A percentile compares a stretch with the other conserved stretches of the same genome.
These are phyloP conservation scores for Drosophila elegans DNA, from an alignment of 1,140 invertebrate genomes.

Conservation along the genomic window DNA sequence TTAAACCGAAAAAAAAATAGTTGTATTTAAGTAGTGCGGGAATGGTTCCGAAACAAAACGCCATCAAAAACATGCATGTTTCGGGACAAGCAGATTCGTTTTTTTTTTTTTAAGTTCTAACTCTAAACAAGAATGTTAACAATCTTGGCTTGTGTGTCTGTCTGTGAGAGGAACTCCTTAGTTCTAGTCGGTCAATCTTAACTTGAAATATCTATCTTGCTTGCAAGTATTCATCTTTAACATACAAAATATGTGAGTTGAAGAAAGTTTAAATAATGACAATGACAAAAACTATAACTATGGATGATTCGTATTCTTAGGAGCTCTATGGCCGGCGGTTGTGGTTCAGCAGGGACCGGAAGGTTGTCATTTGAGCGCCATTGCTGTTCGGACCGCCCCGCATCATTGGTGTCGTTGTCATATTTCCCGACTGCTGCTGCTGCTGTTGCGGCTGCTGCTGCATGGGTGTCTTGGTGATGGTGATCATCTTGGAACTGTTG, in stretches of 20 bases:
- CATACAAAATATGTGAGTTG: background rate
- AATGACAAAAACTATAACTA: conserved; percentile 13
- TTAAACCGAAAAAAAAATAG: conserved; percentile 6
- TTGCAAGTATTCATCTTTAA: conserved; percentile 10
- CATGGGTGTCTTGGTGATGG: conserved; percentile 17
- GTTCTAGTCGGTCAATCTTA: background rate
- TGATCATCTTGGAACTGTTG: conserved; percentile 32
- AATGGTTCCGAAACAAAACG: background rate
- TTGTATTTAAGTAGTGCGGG: background rate
- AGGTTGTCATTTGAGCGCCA: background rate
- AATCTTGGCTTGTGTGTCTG: background rate
- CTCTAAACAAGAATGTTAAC: background rate
- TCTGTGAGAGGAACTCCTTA: background rate
- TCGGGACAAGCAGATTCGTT: background rate
- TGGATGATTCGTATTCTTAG: background rate
- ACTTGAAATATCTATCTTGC: conserved; percentile 6
- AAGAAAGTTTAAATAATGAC: conserved; percentile 28
- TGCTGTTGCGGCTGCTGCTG: conserved; percentile 7
- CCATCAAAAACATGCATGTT: background rate
- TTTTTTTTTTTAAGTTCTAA: background rate
- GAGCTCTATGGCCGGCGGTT: conserved; percentile 11
- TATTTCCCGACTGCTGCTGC: background rate
- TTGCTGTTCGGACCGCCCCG: conserved; percentile 1
- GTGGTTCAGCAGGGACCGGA: conserved; percentile 1
- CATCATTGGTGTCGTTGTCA: conserved; percentile 12